A percentile compares a stretch with the other conserved stretches of the same genome.
These are phyloP conservation scores for Catamblyrhynchus diadema DNA, from an alignment of 2,797 vertebrate genomes.

Conservation along the genomic window DNA sequence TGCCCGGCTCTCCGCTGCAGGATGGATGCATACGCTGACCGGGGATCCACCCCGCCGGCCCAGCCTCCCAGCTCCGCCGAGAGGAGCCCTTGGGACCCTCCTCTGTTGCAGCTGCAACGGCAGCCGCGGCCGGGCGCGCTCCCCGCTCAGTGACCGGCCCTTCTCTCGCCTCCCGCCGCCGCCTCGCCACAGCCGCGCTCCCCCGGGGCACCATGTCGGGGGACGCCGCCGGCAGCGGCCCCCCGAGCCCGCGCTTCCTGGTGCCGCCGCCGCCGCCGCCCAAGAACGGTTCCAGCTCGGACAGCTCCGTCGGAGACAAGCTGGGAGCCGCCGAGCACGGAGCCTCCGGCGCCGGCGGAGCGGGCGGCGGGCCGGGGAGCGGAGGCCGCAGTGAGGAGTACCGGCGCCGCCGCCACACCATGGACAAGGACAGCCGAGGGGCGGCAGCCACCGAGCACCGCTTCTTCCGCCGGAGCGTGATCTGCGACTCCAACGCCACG, in stretches of 20 bases:
- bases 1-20: constrained; percentile 67
- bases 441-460: constrained; percentile 87
- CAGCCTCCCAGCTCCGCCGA: constrained; percentile 58
- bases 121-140: constrained; percentile 53
- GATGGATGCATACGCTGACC: constrained; percentile 74
- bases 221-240: constrained; percentile 53
- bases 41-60: constrained; percentile 52
- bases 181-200: constrained; percentile 3
- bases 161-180: background rate
- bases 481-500: constrained; percentile 97
- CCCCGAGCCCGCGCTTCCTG: constrained; percentile 70
- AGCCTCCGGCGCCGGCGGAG: background rate
- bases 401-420: constrained; percentile 92
- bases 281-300: constrained; percentile 92
- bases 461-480: constrained; percentile 96
- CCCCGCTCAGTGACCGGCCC: constrained; percentile 22
- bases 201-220: constrained; percentile 68
- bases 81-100: constrained; percentile 56
- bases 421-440: constrained; percentile 94
- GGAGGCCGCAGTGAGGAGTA: constrained; percentile 79
- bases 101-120: constrained; percentile 40
- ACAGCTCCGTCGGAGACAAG: constrained; percentile 84
- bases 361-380: background rate
- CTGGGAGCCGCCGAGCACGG: constrained; percentile 60
- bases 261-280: constrained; percentile 84